Evolutionary conservation across 2,797 vertebrate species (phyloP).

Genomic region (Chaunax sp.): DNA sequence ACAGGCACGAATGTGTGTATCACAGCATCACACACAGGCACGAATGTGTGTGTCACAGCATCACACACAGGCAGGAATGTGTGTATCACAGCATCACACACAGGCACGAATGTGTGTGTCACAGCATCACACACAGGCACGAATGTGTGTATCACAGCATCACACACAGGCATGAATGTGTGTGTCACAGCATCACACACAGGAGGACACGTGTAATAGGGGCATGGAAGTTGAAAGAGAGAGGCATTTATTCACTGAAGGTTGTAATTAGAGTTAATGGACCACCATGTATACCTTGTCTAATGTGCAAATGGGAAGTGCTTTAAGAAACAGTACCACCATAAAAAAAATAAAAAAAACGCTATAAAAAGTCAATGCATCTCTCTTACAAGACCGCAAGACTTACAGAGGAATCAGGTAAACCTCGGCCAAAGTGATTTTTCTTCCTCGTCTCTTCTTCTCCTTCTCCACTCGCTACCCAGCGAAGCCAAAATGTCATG

Average conservation of each 20-base stretch:
- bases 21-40: no score
- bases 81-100: no score
- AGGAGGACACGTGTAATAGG: not conserved
- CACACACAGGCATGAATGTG: no score
- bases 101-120: no score
- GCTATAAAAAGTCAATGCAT: not conserved
- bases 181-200: no score
- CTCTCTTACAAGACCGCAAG: not conserved
- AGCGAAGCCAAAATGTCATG: not conserved
- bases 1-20: no score
- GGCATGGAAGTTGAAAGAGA: not conserved
- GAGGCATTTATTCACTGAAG: not conserved
- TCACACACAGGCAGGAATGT: no score
- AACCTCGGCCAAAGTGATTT: not conserved
- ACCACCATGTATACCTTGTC: no score
- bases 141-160: not conserved
- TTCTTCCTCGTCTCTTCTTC: slow-evolving; percentile 2
- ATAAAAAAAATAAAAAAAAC: not conserved
- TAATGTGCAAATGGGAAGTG: not conserved
- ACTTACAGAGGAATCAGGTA: not conserved
- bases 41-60: no score
- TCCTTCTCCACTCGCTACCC: not conserved
- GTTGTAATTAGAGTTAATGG: not conserved
- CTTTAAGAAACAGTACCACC: not conserved
- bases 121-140: no score